Evolutionary conservation across 2,888 invertebrate genomes (phyloP), one percentile per base, ranked within the genome.

Genomic region (Anagyrus pseudococci): DNA sequence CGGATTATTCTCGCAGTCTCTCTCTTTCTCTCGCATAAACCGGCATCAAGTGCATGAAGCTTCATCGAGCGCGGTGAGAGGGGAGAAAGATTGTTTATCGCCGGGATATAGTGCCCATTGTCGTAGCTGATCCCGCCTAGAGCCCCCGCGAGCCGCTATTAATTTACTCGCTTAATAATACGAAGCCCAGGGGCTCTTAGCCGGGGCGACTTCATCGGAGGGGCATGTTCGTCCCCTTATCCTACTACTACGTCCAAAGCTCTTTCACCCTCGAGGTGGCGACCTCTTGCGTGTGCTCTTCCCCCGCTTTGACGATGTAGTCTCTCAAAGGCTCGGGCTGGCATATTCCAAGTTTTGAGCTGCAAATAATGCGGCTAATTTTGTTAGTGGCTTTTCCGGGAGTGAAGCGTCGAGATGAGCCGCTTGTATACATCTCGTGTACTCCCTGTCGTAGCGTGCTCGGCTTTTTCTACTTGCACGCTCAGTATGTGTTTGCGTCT

Each of bases 121-220:
- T 17, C 33, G 48, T 25, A 60, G 61, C 49, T 43, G 57, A 58
- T 43, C 58, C 68, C 58, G 58, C 59, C 68, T 67, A 66, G 67
- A 67, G 65, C 67, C 67, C 68, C 62, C 61, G 67, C 69, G 71
- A 78, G 76, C 78, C 74, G 75, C 78, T 78, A 78, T 78, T 78
- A 78, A 78, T 78, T 78, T 77, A 78, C 77, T 78, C 75, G 77
- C 77, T 78, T 78, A 78, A 78, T 78, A 78, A 77, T 77, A 73
- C 77, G 67, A 70, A 64, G 64, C 49, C 60, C n/a, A n/a, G 44
- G 17, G 29, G 29, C 29, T 29, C 29, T 29, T 29, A 4, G 29
- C 4, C 6, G 29, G 10, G 10, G 29, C 29, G 10, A 29, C 29
- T 10, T 10, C 29, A 4, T 7, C 29, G 29, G 6, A 29, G 29